Evolutionary conservation across 2,888 invertebrate species (phyloP), one percentile per base, ranked within the genome.

Genomic region (Charanyca ferruginea): DNA sequence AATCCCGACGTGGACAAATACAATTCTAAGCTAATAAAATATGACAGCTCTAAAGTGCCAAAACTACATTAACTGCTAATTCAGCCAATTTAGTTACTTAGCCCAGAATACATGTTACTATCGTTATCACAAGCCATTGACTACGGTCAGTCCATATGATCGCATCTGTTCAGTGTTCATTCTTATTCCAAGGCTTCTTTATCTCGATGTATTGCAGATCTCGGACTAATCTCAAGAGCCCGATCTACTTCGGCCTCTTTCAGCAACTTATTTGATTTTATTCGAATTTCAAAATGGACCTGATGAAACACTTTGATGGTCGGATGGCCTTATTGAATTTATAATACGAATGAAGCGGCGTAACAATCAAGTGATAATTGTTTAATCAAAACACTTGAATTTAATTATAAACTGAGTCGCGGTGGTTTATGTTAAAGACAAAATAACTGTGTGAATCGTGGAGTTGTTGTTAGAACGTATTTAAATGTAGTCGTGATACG

Each of bases 211-310:
- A 73, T 66, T 52, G 57, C 47, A 52, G 35, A 73, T 66, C 52
- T 73, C 22, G 0, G 8, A 66, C 47, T 57, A 71, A 74, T 74
- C 45, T 54, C 62, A 64, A 81, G 58, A 61, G 54, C 62, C 60
- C 49, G 55, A 66, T 63, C 57, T 60, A 16, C 41, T 35, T 51
- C 52, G 54, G 47, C 44, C 65, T 51, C 69, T 62, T 69, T 44
- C 51, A 66, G 53, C 55, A 58, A 59, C 65, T 79, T 69, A 71
- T 68, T 66, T 55, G 65, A 61, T 72, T 70, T 48, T 63, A 66
- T 80, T 61, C 48, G 65, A 64, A 68, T 61, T 49, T 54, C 52
- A 47, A 52, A 63, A 49, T 38, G 20, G 41, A n/a, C 23, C 41
- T 48, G 16, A 44, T 62, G 54, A 51, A 64, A 52, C 23, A 48